These are phyloP conservation scores for Upupa epops DNA, from an alignment of 2,113 vertebrate species.

Conservation along the genomic window DNA sequence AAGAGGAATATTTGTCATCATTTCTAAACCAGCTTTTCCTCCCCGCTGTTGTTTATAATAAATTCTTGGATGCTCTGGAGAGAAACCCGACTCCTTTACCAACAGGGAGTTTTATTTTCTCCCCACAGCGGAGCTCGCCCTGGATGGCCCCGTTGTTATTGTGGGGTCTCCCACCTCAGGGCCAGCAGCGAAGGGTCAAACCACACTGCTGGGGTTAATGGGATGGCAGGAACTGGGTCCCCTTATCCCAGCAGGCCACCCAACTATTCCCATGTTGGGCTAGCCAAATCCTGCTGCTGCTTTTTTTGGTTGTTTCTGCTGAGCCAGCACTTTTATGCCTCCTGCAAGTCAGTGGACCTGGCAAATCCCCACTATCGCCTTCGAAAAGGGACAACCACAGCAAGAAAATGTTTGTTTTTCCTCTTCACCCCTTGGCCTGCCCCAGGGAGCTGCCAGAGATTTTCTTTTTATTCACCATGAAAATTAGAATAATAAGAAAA, in stretches of 20 bases:
- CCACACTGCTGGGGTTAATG: fast-evolving
- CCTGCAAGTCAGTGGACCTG: background rate
- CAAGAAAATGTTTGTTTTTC: background rate
- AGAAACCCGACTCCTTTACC: constrained; percentile 3
- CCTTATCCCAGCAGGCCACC: background rate
- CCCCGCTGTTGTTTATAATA: background rate
- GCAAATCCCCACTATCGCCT: background rate
- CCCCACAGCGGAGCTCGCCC: background rate
- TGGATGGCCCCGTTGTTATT: background rate
- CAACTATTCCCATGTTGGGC: background rate
- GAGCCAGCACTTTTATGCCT: background rate
- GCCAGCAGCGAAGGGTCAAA: background rate
- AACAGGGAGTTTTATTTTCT: background rate
- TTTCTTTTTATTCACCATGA: background rate
- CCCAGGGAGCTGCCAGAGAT: constrained; percentile 19
- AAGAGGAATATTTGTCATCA: background rate
- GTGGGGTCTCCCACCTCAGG: background rate
- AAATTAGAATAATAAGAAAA: background rate
- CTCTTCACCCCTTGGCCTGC: background rate
- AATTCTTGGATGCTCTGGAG: background rate
- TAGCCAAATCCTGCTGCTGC: background rate
- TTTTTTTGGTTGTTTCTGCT: background rate
- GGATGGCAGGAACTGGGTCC: background rate
- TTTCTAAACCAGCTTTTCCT: background rate
- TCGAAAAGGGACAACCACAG: background rate